A percentile compares a stretch with the other conserved stretches of the same genome.
These are phyloP conservation scores for Macropus fuliginosus DNA, from an alignment of 2,797 vertebrate species.

Conservation along the genomic window DNA sequence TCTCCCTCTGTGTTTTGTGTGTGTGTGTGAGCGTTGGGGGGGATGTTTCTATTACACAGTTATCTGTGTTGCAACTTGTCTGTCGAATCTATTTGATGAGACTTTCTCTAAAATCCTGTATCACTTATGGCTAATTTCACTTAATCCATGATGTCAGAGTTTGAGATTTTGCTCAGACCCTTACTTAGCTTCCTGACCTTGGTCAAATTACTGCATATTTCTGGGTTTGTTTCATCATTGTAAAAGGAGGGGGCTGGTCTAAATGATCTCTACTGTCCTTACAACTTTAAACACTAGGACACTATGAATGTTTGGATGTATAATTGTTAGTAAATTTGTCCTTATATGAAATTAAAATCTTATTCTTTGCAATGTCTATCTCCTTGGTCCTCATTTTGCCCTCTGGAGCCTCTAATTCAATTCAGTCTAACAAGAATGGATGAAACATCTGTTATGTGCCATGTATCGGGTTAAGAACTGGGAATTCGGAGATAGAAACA, in stretches of 20 bases:
- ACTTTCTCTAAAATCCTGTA: not conserved
- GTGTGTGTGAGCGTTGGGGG: not conserved
- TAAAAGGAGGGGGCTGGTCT: not conserved
- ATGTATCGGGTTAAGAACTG: not conserved
- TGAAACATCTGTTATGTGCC: not conserved
- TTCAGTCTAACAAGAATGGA: not conserved
- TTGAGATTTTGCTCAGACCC: not conserved
- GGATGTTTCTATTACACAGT: not conserved
- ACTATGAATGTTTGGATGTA: not conserved
- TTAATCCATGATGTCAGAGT: not conserved
- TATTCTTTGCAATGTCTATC: not conserved
- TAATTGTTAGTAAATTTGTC: not conserved
- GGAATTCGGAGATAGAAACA: not conserved
- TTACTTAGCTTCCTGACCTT: not conserved
- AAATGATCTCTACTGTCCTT: not conserved
- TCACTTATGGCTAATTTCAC: not conserved
- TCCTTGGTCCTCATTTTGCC: not conserved
- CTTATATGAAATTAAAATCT: not conserved
- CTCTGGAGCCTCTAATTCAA: not conserved
- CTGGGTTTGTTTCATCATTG: not conserved
- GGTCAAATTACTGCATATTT: not conserved
- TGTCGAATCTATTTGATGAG: not conserved
- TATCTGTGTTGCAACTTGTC: not conserved
- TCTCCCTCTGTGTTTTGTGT: constrained; percentile 11
- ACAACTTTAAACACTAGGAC: not conserved